These are phyloP conservation scores for Silurus asotus DNA, from an alignment of 2,113 vertebrate species.

Conservation along the genomic window DNA sequence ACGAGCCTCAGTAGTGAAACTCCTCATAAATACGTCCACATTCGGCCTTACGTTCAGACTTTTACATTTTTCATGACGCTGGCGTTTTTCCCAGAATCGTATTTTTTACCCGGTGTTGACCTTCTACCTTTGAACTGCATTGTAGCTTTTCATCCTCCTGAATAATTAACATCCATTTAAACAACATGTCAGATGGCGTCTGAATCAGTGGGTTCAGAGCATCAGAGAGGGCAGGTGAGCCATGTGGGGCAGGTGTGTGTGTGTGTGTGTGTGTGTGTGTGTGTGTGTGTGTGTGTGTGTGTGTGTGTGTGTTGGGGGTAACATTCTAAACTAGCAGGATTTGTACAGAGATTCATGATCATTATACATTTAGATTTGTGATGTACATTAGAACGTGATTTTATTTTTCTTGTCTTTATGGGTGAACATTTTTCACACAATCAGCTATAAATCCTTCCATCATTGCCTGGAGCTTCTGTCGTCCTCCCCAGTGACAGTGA, in stretches of 20 bases:
- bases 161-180: constrained; percentile 54
- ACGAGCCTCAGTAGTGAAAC: not conserved
- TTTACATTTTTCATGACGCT: constrained; percentile 36
- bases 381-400: not conserved
- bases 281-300: no score
- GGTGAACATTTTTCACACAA: not conserved
- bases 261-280: no score
- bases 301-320: no score
- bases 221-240: constrained; percentile 10
- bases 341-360: no score
- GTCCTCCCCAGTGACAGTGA: not conserved
- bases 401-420: not conserved
- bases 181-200: constrained; percentile 50
- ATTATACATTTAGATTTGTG: no score
- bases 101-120: constrained; percentile 48
- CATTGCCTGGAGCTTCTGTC: not conserved
- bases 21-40: constrained; percentile 39
- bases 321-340: no score
- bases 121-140: constrained; percentile 49
- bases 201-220: constrained; percentile 39
- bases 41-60: constrained; percentile 4
- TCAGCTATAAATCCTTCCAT: not conserved
- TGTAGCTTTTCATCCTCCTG: constrained; percentile 40
- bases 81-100: constrained; percentile 30
- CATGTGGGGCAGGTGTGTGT: no score